Evolutionary conservation across 1,140 invertebrate species (phyloP).

Genomic region (Lerema accius): DNA sequence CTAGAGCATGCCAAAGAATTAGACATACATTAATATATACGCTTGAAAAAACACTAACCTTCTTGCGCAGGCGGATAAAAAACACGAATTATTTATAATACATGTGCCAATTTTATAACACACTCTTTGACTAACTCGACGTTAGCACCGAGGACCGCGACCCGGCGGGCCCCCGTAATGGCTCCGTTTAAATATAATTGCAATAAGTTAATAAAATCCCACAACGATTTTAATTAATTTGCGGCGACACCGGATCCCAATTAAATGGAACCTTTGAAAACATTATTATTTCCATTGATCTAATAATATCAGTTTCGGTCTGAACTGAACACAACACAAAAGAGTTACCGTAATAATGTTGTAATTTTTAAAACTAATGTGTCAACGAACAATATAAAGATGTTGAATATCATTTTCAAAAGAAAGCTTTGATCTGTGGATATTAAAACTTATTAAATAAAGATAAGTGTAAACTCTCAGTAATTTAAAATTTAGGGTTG

Average conservation of each 20-base stretch:
- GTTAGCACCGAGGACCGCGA: slow-evolving; percentile 42
- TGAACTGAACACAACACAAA: neutral
- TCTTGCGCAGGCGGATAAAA: too few species aligned
- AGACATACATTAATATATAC: too few species aligned
- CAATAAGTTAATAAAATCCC: slow-evolving; percentile 78
- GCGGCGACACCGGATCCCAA: slow-evolving; percentile 61
- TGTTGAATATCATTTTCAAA: neutral
- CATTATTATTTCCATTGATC: slow-evolving; percentile 29
- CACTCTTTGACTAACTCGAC: slow-evolving; percentile 33
- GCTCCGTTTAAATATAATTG: slow-evolving; percentile 74
- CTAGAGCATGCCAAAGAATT: too few species aligned
- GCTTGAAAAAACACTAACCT: too few species aligned
- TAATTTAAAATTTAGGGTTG: slow-evolving; percentile 27
- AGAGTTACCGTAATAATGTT: too few species aligned
- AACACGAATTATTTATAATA: neutral
- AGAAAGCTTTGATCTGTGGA: neutral
- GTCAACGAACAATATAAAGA: too few species aligned
- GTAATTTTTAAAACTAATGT: too few species aligned
- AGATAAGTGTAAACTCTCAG: slow-evolving; percentile 14
- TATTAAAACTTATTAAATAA: slow-evolving; percentile 18
- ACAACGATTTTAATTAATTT: slow-evolving; percentile 74
- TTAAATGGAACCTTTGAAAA: slow-evolving; percentile 63
- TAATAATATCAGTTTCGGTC: neutral
- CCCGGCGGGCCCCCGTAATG: slow-evolving; percentile 53
- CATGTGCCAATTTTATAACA: neutral